Conservation (phyloP, 2,113 vertebrate genomes). For the Alethe castanea region DNA sequence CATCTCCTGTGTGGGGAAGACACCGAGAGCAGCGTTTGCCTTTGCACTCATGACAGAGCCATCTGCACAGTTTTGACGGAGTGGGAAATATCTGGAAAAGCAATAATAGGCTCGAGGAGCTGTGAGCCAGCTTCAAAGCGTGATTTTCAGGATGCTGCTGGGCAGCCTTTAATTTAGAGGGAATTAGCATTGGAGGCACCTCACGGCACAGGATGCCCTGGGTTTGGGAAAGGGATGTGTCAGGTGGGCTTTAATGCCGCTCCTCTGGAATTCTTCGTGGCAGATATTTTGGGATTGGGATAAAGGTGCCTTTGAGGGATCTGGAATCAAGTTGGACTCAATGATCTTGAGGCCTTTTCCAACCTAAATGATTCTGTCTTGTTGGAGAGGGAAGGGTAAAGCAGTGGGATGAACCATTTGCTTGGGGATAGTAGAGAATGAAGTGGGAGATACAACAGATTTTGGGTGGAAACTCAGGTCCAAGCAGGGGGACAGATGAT, state of each 20-base stretch:
- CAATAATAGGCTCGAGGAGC: neutral
- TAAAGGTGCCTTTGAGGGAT: neutral
- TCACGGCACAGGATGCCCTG: neutral
- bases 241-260: neutral
- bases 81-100: conserved; percentile 28
- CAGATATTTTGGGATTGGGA: neutral
- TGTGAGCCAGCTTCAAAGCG: neutral
- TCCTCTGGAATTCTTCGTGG: rapidly evolving
- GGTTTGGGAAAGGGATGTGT: neutral
- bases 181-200: neutral
- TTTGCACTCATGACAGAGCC: neutral
- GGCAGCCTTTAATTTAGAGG: conserved; percentile 20
- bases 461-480: neutral
- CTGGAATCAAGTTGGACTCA: neutral
- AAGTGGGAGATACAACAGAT: neutral
- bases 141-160: neutral
- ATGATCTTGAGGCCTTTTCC: neutral
- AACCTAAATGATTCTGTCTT: neutral
- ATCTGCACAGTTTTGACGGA: neutral
- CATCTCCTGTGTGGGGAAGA: neutral
- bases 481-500: neutral
- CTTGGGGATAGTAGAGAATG: neutral
- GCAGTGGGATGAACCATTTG: neutral
- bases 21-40: neutral
- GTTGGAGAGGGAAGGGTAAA: neutral